Conservation (phyloP, 2,113 vertebrate genomes). For the Triplophysa dalaica region DNA sequence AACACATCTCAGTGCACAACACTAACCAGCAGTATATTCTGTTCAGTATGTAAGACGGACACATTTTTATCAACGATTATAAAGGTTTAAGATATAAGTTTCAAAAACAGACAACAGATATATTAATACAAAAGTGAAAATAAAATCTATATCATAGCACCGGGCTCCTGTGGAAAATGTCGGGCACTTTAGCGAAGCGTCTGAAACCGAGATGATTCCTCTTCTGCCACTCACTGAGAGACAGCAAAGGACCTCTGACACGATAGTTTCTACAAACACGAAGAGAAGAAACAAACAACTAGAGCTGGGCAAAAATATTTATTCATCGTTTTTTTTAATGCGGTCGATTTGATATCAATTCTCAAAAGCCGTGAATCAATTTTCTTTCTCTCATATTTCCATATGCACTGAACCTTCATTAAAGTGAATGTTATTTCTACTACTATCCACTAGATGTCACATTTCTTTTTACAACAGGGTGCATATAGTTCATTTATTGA, state of each 20-base stretch:
- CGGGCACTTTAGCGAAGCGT: conserved; percentile 59
- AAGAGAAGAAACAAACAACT: neutral
- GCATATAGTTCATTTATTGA: too few relatives aligned
- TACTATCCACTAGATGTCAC: too few relatives aligned
- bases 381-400: too few relatives aligned
- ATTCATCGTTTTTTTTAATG: too few relatives aligned
- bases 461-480: too few relatives aligned
- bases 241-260: neutral
- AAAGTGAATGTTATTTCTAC: too few relatives aligned
- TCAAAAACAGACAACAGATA: neutral
- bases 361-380: too few relatives aligned
- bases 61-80: neutral
- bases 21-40: conserved; percentile 9
- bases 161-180: conserved; percentile 44
- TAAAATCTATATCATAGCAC: conserved; percentile 18
- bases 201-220: neutral
- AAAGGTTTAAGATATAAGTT: neutral
- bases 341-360: too few relatives aligned
- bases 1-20: neutral
- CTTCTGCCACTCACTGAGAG: conserved; percentile 60
- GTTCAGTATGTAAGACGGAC: neutral
- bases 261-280: conserved; percentile 61
- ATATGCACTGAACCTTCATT: too few relatives aligned
- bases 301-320: too few relatives aligned
- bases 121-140: neutral